These are phyloP conservation scores for Pedetes capensis DNA, from an alignment of 2,113 vertebrate genomes.

Conservation along the genomic window DNA sequence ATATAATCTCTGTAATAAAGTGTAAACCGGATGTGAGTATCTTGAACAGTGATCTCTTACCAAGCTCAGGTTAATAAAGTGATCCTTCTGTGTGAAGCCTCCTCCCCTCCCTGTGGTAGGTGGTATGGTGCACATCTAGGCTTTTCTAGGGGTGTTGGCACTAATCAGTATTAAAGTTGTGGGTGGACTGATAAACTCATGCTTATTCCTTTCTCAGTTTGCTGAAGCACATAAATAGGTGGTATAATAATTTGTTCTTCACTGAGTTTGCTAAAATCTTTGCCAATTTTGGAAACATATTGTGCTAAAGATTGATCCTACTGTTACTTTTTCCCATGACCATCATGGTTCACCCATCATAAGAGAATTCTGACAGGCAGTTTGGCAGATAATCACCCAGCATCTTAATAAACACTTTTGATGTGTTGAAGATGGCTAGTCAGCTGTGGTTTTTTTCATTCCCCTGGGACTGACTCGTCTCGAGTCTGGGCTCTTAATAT, in stretches of 20 bases:
- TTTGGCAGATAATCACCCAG: not conserved
- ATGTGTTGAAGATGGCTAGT: not conserved
- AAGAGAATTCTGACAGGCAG: slow-evolving; percentile 27
- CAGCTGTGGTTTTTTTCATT: not conserved
- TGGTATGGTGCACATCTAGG: not conserved
- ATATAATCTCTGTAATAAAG: slow-evolving; percentile 16
- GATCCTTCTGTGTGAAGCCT: not conserved
- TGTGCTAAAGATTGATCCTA: not conserved
- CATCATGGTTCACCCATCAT: not conserved
- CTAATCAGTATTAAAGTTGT: slow-evolving; percentile 23
- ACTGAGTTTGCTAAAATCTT: slow-evolving; percentile 16
- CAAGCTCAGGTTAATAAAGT: not conserved
- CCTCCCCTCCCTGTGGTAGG: not conserved
- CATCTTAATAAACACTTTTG: slow-evolving; percentile 14
- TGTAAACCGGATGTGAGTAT: not conserved
- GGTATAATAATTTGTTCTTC: slow-evolving; percentile 25
- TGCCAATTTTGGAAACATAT: not conserved
- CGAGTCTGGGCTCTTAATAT: not conserved
- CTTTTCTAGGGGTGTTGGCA: not conserved
- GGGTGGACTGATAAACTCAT: slow-evolving; percentile 46
- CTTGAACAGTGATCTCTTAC: slow-evolving; percentile 12
- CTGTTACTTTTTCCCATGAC: not conserved
- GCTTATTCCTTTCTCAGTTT: slow-evolving; percentile 64
- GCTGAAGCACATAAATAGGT: not conserved
- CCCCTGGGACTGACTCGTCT: not conserved